A percentile compares a stretch with the other conserved stretches of the same genome.
These are phyloP conservation scores for Sandelia bainsii DNA, from an alignment of 2,797 vertebrate genomes.

Conservation along the genomic window DNA sequence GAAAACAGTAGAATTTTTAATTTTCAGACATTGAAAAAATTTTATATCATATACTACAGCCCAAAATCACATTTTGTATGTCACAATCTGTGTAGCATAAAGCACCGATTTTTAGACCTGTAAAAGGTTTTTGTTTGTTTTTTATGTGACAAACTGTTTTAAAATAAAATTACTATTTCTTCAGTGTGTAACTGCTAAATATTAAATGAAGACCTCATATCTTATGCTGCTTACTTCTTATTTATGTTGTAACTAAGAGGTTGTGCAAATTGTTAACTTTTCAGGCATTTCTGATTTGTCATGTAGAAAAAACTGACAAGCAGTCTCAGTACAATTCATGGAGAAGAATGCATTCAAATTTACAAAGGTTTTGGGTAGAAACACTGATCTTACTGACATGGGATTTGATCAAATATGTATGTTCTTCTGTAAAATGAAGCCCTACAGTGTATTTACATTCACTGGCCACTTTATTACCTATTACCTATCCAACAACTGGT, in stretches of 20 bases:
- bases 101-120: no score
- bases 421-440: no score
- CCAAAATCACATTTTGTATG: neutral
- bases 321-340: neutral
- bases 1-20: neutral
- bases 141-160: neutral
- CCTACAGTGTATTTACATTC: no score
- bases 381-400: no score
- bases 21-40: neutral
- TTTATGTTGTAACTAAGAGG: neutral
- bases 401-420: no score
- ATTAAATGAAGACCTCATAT: no score
- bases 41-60: neutral
- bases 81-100: neutral
- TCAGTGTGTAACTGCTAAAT: no score
- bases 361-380: no score
- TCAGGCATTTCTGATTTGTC: neutral
- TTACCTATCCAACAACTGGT: no score
- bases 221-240: neutral
- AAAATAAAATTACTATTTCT: neutral
- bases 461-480: no score
- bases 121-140: neutral
- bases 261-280: neutral
- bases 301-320: constrained; percentile 1
- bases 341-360: no score